phyloP scores from a whole-genome alignment of 2,113 vertebrate genomes.

The Xenus cinereus region DNA sequence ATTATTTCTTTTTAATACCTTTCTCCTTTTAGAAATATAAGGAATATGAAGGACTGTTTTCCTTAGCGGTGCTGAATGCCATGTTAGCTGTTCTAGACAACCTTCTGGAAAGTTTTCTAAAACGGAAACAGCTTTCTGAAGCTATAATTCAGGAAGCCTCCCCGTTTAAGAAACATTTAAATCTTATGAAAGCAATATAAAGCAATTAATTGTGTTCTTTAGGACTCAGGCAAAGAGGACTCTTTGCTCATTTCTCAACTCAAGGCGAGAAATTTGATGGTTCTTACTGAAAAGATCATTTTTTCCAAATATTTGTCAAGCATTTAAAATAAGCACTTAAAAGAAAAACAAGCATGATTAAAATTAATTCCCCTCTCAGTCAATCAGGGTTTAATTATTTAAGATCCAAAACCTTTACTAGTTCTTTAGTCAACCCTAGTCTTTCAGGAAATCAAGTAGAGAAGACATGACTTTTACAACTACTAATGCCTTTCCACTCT shows the following conservation, averaged over 20 bases:
- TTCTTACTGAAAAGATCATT: neutral
- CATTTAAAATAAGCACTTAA: neutral
- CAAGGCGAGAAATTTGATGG: neutral
- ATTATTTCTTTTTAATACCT: neutral
- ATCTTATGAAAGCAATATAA: neutral
- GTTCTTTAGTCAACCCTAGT: neutral
- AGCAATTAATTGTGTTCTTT: neutral
- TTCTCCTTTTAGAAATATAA: neutral
- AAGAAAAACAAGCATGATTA: neutral
- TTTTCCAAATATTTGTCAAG: conserved; percentile 8
- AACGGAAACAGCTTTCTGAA: conserved; percentile 14
- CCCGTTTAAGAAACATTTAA: neutral
- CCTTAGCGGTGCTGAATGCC: neutral
- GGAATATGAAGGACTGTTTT: neutral
- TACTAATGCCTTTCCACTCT: neutral
- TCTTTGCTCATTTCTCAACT: neutral
- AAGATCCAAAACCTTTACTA: neutral
- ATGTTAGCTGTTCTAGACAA: neutral
- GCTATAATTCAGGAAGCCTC: neutral
- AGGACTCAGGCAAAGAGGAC: neutral
- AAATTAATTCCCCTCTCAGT: neutral
- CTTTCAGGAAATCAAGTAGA: neutral
- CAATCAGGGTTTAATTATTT: neutral
- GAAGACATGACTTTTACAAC: neutral
- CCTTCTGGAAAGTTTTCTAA: conserved; percentile 1